Conservation (phyloP, 2,888 invertebrate genomes). For the Andrena dorsata region DNA sequence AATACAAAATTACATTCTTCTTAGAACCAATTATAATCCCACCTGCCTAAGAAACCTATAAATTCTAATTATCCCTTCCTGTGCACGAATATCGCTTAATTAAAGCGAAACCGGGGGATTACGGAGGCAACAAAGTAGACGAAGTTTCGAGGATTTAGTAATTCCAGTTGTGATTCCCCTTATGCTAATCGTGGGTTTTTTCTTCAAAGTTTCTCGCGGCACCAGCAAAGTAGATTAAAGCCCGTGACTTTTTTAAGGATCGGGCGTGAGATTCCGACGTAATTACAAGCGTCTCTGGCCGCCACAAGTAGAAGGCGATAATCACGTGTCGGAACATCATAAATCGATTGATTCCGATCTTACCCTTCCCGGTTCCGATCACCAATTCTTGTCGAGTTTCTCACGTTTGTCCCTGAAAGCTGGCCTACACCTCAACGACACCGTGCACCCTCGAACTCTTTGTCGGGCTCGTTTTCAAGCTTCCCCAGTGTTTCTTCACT, state of each 20-base stretch:
- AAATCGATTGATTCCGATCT: conserved; percentile 40
- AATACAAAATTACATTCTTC: conserved; percentile 1
- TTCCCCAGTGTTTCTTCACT: no score
- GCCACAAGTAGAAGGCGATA: conserved; percentile 44
- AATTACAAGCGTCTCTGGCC: conserved; percentile 44
- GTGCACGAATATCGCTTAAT: conserved; percentile 27
- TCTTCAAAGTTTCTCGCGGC: conserved; percentile 3
- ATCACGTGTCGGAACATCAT: conserved; percentile 34
- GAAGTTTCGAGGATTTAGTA: conserved; percentile 36
- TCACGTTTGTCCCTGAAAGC: not conserved
- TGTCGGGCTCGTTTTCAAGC: not conserved
- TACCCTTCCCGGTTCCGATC: not conserved
- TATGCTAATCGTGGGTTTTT: conserved; percentile 43
- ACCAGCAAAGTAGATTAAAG: conserved; percentile 43
- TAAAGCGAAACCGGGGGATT: conserved; percentile 40
- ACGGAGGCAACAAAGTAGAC: conserved; percentile 15
- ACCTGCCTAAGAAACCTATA: conserved; percentile 32
- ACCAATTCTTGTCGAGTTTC: not conserved
- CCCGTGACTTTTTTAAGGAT: not conserved
- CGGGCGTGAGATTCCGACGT: conserved; percentile 19
- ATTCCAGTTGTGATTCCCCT: conserved; percentile 42
- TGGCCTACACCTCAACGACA: not conserved
- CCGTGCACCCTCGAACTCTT: not conserved
- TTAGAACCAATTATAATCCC: conserved; percentile 14
- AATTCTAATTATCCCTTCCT: conserved; percentile 48